Conservation (phyloP, 2,888 invertebrate genomes). For the Trachelus tabidus region DNA sequence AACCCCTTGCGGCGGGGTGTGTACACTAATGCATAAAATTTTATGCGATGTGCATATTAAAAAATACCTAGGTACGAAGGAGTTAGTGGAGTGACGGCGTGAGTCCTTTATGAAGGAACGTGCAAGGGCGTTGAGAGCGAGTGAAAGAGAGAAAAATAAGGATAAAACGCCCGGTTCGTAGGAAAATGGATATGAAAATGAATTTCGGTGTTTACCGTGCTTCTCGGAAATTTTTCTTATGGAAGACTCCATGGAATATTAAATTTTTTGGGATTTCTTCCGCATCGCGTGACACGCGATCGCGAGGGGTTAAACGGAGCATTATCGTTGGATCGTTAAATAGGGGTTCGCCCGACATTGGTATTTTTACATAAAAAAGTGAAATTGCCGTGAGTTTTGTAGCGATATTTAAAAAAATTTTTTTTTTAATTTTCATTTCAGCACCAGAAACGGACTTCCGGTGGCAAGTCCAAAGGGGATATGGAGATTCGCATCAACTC, state of each 20-base stretch:
- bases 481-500: constrained; percentile 43
- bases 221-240: neutral
- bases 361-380: neutral
- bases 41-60: constrained; percentile 22
- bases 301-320: too few species aligned
- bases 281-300: too few species aligned
- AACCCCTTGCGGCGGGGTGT: neutral
- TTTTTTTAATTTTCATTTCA: constrained; percentile 26
- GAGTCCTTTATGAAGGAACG: neutral
- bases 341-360: too few species aligned
- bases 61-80: neutral
- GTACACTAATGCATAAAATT: constrained; percentile 11
- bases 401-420: too few species aligned
- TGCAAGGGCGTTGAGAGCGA: neutral
- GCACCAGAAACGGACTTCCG: constrained; percentile 49
- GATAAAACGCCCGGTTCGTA: neutral
- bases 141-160: neutral
- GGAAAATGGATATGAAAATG: neutral
- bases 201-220: neutral
- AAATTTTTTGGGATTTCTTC: too few species aligned
- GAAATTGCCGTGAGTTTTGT: too few species aligned
- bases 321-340: too few species aligned
- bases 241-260: too few species aligned
- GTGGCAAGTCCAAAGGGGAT: constrained; percentile 41
- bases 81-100: neutral